phyloP scores from a whole-genome alignment of 2,888 invertebrate species.

The Azorinus chamasolen region DNA sequence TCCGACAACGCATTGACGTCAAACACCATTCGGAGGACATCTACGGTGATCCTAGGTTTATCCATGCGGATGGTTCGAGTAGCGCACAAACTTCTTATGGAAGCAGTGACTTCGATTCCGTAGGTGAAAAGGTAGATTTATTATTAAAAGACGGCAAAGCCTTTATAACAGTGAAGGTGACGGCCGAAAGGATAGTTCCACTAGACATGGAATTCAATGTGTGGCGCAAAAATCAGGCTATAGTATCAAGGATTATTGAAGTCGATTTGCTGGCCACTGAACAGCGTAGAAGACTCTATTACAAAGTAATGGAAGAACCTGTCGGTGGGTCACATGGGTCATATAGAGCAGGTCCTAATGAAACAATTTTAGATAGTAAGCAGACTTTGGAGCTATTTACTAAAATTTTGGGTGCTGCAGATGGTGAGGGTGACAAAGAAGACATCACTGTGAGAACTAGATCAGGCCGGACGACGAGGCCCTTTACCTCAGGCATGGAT shows the following conservation, averaged over 20 bases:
- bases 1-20: conserved; percentile 78
- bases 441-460: conserved; percentile 71
- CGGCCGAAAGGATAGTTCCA: conserved; percentile 84
- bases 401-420: conserved; percentile 83
- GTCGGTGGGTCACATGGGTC: not conserved
- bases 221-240: conserved; percentile 85
- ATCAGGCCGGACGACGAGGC: conserved; percentile 65
- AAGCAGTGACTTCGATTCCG: conserved; percentile 80
- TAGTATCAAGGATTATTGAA: conserved; percentile 84
- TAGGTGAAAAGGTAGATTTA: conserved; percentile 80
- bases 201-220: conserved; percentile 84
- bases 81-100: conserved; percentile 41
- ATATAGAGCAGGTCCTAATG: conserved; percentile 50
- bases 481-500: conserved; percentile 65
- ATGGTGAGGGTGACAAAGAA: conserved; percentile 81
- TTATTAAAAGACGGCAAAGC: conserved; percentile 79
- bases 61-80: conserved; percentile 77
- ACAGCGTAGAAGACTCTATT: conserved; percentile 81
- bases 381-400: conserved; percentile 85
- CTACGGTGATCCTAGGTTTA: conserved; percentile 77
- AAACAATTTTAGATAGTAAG: conserved; percentile 79
- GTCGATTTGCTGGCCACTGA: conserved; percentile 84
- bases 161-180: conserved; percentile 82
- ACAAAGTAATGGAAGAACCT: conserved; percentile 77
- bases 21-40: conserved; percentile 81